These are phyloP conservation scores for Myoxocephalus aenaeus DNA, from an alignment of 2,797 vertebrate genomes.

Conservation along the genomic window DNA sequence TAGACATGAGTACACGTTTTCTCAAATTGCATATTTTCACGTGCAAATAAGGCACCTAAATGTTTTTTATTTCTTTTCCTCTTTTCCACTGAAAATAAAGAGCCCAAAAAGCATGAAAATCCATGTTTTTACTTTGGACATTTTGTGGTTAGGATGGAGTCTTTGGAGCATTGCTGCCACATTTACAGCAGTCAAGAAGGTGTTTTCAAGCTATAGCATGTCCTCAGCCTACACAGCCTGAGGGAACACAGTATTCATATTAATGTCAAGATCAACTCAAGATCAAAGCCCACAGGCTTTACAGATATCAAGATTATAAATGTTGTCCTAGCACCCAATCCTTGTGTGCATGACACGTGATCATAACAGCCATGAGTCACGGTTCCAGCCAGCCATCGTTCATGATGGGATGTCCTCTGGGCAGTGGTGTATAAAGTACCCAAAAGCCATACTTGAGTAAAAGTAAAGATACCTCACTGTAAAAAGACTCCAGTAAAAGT, in stretches of 20 bases:
- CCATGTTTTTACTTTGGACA: too few relatives aligned
- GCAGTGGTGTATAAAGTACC: not conserved
- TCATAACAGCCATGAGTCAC: slow-evolving; percentile 24
- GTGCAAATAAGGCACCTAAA: too few relatives aligned
- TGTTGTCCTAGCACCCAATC: not conserved
- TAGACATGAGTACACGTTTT: too few relatives aligned
- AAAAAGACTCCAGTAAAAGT: too few relatives aligned
- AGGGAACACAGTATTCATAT: not conserved
- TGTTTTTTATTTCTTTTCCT: too few relatives aligned
- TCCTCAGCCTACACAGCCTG: not conserved
- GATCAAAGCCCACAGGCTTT: not conserved
- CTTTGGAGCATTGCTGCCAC: too few relatives aligned
- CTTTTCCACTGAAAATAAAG: too few relatives aligned
- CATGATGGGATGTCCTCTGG: slow-evolving; percentile 19
- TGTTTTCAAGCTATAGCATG: not conserved
- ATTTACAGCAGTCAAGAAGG: not conserved
- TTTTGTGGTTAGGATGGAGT: too few relatives aligned
- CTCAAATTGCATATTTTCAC: too few relatives aligned
- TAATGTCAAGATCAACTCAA: not conserved
- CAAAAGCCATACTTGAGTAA: too few relatives aligned
- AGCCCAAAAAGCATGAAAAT: too few relatives aligned
- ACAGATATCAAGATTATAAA: not conserved
- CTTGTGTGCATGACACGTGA: not conserved
- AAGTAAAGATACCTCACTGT: too few relatives aligned
- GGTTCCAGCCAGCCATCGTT: slow-evolving; percentile 7